Conservation (phyloP, 2,797 vertebrate genomes). For the Xiphorhynchus erythropygius region DNA sequence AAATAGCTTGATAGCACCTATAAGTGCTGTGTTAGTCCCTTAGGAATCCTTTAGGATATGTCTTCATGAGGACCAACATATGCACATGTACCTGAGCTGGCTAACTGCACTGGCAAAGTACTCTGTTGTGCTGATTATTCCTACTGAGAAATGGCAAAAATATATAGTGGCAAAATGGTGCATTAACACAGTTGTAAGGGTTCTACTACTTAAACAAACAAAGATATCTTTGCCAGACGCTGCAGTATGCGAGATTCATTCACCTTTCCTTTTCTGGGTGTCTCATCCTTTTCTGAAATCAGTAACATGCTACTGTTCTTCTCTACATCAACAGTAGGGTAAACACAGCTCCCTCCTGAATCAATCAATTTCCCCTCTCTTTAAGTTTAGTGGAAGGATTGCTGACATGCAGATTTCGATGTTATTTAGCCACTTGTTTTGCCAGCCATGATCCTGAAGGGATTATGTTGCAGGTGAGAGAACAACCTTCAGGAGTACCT, state of each 20-base stretch:
- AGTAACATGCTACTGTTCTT: not conserved
- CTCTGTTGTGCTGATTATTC: not conserved
- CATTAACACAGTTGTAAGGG: not conserved
- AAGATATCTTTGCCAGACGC: not conserved
- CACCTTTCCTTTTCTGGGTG: not conserved
- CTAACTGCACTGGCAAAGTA: not conserved
- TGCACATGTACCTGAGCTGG: not conserved
- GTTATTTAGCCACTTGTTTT: conserved; percentile 36
- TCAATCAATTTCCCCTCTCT: not conserved
- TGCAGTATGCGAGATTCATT: not conserved
- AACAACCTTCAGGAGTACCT: conserved; percentile 52
- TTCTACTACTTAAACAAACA: not conserved
- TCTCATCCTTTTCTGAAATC: not conserved
- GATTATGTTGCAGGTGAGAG: conserved; percentile 35
- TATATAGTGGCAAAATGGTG: not conserved
- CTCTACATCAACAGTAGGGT: not conserved
- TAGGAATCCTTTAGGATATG: not conserved
- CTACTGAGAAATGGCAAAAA: not conserved
- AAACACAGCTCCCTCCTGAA: not conserved
- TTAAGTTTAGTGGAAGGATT: conserved; percentile 41
- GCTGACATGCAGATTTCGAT: conserved; percentile 36
- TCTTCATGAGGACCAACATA: not conserved
- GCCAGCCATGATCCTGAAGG: conserved; percentile 1
- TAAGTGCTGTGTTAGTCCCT: not conserved
- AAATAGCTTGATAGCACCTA: not conserved